A percentile compares a stretch with the other conserved stretches of the same genome.
Evolutionary conservation across 53 echinoderm and acorn worm genomes (phyloP).

Genomic region (Crossaster papposus): DNA sequence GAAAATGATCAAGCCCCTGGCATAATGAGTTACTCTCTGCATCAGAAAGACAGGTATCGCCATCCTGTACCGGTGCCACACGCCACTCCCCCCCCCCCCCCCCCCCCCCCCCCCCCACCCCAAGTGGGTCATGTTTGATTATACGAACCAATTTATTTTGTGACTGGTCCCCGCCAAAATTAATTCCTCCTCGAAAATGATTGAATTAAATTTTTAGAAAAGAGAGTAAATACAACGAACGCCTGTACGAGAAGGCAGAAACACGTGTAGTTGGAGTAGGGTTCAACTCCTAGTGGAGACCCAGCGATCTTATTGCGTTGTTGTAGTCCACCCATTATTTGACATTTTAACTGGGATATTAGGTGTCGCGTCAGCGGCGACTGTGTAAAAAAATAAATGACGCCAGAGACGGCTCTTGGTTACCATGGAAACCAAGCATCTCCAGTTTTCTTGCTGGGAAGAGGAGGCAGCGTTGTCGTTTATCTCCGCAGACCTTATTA

Average conservation of each 20-base stretch:
- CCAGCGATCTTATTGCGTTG: not conserved
- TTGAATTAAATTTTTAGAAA: constrained; percentile 1
- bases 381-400: not conserved
- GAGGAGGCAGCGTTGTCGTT: not conserved
- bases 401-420: not conserved
- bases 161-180: constrained; percentile 25
- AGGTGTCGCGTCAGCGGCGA: constrained; percentile 30
- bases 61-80: too few species aligned
- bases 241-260: not conserved
- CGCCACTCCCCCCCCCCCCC: not conserved
- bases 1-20: too few species aligned
- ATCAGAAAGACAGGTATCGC: too few species aligned
- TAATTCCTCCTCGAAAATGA: not conserved
- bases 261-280: constrained; percentile 8
- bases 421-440: not conserved
- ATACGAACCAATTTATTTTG: constrained; percentile 7
- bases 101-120: not conserved
- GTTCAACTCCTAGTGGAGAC: not conserved
- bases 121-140: not conserved
- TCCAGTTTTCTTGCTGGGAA: not conserved
- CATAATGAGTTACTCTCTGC: too few species aligned
- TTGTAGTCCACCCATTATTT: constrained; percentile 23
- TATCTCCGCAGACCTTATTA: not conserved
- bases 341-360: constrained; percentile 55
- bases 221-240: not conserved